Evolutionary conservation across 2,113 vertebrate species (phyloP), one percentile per base, ranked within the genome.

Genomic region (Rhinoderma darwinii): DNA sequence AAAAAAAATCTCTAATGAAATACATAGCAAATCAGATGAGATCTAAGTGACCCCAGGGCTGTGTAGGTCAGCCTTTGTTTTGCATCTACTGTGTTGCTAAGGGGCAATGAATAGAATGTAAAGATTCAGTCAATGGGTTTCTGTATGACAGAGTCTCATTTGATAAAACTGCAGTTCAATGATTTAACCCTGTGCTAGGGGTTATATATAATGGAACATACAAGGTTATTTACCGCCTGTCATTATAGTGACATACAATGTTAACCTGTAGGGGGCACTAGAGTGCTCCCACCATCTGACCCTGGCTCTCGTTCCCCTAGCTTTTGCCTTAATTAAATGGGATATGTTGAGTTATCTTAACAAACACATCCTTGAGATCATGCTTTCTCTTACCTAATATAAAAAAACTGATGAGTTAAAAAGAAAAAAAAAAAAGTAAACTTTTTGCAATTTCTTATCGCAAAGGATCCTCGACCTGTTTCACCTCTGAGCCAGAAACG

Each of bases 81-180:
- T 81, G 78, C 37, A 81, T 81, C 54, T 9, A 79, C 77, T 79
- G 50, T 59, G 77, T 79, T 79, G 78, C 78, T 61, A 81, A 30
- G 78, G 51, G 78, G 78, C 51, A 43, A 43, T 81, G 54, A 41
- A 43, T 61, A 27, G 54, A 81, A 61, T 41, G 78, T 27, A 39
- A 56, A 27, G 77, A 59, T 80, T 59, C 50, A 39, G 78, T 43
- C 35, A n/a, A 41, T 81, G 17, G 5, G 9, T 80, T 80, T 59
- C 78, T n/a, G 54, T 61, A 39, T n/a, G 35, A 27, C 78, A 59
- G 30, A 41, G 44, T 22, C 54, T 81, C 47, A 78, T 78, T 61
- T 81, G 54, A 59, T 61, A 27, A 20, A 80, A 56, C 15, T 25
- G 30, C 51, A 59, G 77, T 8, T 80, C 77, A 59, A n/a, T 81